These are phyloP conservation scores for Anhinga anhinga DNA, from an alignment of 2,113 vertebrate genomes.

Conservation along the genomic window DNA sequence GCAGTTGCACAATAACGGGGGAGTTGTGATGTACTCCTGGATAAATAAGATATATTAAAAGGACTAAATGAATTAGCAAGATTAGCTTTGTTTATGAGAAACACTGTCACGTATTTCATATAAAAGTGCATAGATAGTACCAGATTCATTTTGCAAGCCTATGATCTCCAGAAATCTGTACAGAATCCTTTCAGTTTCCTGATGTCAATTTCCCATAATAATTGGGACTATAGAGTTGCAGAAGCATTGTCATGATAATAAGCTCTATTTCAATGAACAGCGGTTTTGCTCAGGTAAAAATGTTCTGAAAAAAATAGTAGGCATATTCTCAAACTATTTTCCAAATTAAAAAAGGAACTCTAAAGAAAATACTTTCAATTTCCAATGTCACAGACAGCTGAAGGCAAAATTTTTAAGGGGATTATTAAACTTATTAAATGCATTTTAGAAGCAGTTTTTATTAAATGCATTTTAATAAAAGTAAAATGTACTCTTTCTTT, in stretches of 20 bases:
- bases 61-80: not conserved
- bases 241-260: not conserved
- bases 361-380: not conserved
- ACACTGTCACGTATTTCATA: not conserved
- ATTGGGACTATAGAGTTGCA: not conserved
- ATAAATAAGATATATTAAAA: not conserved
- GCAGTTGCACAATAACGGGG: not conserved
- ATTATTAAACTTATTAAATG: too few species aligned
- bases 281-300: not conserved
- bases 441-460: not conserved
- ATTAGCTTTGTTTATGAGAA: not conserved
- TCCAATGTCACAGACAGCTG: not conserved
- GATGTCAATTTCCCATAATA: not conserved
- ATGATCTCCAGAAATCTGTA: not conserved
- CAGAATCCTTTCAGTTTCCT: not conserved
- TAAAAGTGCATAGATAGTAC: not conserved
- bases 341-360: not conserved
- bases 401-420: not conserved
- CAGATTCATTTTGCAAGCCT: not conserved
- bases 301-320: not conserved
- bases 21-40: not conserved
- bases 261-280: conserved; percentile 4
- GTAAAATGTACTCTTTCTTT: not conserved
- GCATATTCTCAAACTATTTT: not conserved
- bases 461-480: not conserved